Base-by-base conservation (phyloP, 2,888 invertebrate genomes). In the Nomada lathburiana region DNA sequence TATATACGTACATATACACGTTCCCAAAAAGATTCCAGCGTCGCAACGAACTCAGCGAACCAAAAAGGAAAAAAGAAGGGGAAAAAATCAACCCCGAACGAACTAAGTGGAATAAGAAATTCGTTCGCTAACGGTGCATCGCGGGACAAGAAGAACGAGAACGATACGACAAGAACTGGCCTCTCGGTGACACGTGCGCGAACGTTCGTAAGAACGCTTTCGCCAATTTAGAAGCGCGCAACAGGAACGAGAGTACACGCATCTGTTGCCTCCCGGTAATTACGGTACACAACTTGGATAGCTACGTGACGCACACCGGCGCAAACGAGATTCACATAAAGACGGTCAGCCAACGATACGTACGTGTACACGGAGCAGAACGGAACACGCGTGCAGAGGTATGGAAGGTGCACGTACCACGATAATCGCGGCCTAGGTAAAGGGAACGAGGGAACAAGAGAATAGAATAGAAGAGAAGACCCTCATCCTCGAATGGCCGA, bases 401-500 rank as follows among this genome's bases (percentile, higher is more conserved):
- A 42, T 36, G 36, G 36, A 36, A 36, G 36, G 36, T 36, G 47
- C 59, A 50, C n/a, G 52, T 57, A 77, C 63, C 50, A 52, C 36
- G 64, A 76, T 69, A 77, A 68, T 62, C 67, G 60, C 36, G 50
- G 26, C 71, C 83, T 80, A 85, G 73, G 70, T 72, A 80, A 78
- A 82, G 75, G 79, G 75, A 84, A 88, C 69, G 64, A 80, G 83
- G 53, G 52, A 36, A 36, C 36, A 1, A 36, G 36, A 36, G 36
- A 7, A 36, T 36, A 5, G 36, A 36, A 50, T 36, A 75, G 29
- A 60, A 73, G 72, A 83, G 69, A 84, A 80, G 83, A 85, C 83
- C 85, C 89, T 87, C 86, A 79, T 79, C 82, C 85, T 88, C 84
- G 77, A 86, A 76, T 81, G 81, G 83, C 63, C 87, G 81, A 88